Conservation (phyloP, 2,113 vertebrate species). For the Pitta sordida region DNA sequence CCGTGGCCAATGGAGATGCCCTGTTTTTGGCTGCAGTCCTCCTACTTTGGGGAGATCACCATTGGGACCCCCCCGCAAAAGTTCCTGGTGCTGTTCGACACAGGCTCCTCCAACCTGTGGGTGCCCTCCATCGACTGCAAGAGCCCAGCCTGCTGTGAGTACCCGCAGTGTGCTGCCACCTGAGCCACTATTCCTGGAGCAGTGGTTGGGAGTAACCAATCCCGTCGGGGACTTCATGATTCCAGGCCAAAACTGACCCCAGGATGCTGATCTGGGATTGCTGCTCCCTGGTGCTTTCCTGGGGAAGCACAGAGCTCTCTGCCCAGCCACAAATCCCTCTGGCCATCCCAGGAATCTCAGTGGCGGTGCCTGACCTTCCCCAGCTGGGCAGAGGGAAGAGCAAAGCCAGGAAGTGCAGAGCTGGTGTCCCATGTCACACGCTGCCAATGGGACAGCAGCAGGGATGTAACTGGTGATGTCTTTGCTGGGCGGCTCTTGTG, state of each 20-base stretch:
- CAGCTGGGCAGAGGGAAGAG: fast-evolving
- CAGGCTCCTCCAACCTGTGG: constrained; percentile 69
- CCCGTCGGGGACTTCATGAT: fast-evolving
- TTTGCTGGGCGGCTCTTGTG: not conserved
- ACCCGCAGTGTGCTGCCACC: not conserved
- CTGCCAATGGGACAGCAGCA: fast-evolving
- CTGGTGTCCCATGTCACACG: fast-evolving
- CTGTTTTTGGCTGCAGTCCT: not conserved
- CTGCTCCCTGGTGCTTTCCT: not conserved
- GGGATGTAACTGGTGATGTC: not conserved
- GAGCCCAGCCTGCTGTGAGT: constrained; percentile 66
- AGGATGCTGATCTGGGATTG: not conserved
- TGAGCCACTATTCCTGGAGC: fast-evolving
- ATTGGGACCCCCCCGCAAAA: constrained; percentile 65
- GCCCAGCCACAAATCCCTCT: fast-evolving
- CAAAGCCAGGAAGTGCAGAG: fast-evolving
- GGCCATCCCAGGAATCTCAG: fast-evolving
- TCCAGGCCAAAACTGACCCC: fast-evolving
- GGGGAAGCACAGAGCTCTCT: not conserved
- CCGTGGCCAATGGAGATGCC: not conserved
- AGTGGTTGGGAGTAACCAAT: fast-evolving
- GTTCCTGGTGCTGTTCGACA: constrained; percentile 71
- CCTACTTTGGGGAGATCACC: constrained; percentile 72
- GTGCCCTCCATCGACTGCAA: constrained; percentile 67
- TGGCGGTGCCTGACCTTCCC: not conserved